phyloP scores from a whole-genome alignment of 2,888 invertebrate species.

The Eristalis arbustorum region DNA sequence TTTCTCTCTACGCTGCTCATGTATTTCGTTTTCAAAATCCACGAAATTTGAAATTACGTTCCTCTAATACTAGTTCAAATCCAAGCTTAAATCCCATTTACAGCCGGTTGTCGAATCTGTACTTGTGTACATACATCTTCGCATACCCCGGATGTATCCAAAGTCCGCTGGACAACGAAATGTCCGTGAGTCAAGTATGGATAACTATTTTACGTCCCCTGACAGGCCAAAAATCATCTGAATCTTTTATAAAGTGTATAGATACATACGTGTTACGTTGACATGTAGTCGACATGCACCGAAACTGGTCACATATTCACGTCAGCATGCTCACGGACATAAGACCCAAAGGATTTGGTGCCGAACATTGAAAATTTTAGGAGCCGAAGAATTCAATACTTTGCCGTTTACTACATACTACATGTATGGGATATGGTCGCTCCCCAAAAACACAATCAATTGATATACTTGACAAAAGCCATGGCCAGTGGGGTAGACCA shows the following conservation, averaged over 20 bases:
- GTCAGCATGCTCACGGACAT: conserved; percentile 12
- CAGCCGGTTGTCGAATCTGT: background rate
- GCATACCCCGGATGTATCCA: background rate
- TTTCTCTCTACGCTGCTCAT: too few species aligned
- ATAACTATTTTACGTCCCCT: conserved; percentile 50
- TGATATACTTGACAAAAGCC: background rate
- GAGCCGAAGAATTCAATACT: conserved; percentile 32
- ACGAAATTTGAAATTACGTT: too few species aligned
- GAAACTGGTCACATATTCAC: background rate
- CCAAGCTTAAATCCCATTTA: background rate
- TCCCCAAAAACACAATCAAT: conserved; percentile 2
- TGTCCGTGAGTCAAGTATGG: background rate
- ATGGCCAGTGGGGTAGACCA: conserved; percentile 26
- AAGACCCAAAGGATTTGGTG: conserved; percentile 49
- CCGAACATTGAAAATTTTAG: conserved; percentile 41
- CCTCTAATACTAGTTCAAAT: too few species aligned
- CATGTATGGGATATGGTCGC: background rate
- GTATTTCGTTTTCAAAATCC: too few species aligned
- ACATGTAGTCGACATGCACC: conserved; percentile 55
- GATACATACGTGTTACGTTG: conserved; percentile 49
- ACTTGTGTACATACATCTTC: background rate
- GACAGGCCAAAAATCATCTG: conserved; percentile 52
- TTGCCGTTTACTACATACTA: background rate
- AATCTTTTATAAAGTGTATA: conserved; percentile 62
- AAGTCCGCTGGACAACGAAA: background rate